Evolutionary conservation across 2,888 invertebrate species (phyloP), one percentile per base, ranked within the genome.

Genomic region (Pyralis farinalis): DNA sequence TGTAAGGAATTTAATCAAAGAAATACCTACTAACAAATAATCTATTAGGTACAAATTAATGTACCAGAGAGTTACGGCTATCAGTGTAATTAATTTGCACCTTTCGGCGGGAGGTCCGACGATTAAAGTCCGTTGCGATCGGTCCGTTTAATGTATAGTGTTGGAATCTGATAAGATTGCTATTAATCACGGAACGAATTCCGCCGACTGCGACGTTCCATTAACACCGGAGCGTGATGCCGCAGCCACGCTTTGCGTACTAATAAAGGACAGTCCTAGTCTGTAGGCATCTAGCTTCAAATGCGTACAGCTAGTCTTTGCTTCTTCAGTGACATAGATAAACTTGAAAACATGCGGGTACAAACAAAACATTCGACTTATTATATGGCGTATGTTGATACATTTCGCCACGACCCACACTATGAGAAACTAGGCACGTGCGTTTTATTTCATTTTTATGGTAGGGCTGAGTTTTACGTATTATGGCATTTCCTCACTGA

Each of bases 51-150:
- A 57, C 58, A 61, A 72, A 73, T 74, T 70, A 71, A 76, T 69
- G 68, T 68, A 67, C 68, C 56, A 61, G 56, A 64, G 68, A 69
- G 60, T 63, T 66, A 57, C 55, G 65, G 71, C 67, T 73, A 72
- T 73, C 68, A 57, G 53, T 55, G 65, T 79, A 80, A 82, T 84
- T 79, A 79, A 81, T 83, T 80, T 70, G 61, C 75, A 80, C 74
- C 75, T 75, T 74, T 71, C 56, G 60, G 54, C 55, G 57, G 49
- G 52, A 61, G 68, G 68, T 58, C 56, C 54, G 55, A 43, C 71
- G 70, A 73, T 79, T 70, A 71, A 46, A 71, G 68, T 66, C 48
- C 53, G 59, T 54, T 58, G 53, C 59, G 69, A 74, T 71, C 63
- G 63, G 57, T 51, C 56, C 63, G 69, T 64, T 67, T 66, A 75